A percentile compares a stretch with the other conserved stretches of the same genome.
Evolutionary conservation across 2,797 vertebrate species (phyloP).

Genomic region (Lacerta agilis): DNA sequence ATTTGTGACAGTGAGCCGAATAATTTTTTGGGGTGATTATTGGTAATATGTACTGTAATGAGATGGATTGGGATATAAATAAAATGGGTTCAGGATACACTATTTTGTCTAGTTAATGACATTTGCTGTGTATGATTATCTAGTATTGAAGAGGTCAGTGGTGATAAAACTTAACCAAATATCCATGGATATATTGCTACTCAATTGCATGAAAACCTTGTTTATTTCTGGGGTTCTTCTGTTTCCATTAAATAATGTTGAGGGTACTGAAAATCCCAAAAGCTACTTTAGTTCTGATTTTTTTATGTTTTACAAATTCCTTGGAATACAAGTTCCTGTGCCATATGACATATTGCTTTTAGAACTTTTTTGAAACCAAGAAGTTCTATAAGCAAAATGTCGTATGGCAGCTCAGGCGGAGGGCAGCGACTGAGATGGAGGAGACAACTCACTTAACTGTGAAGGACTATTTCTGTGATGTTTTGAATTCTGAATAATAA

Average conservation of each 20-base stretch:
- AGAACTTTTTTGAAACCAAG: neutral
- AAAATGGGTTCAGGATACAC: neutral
- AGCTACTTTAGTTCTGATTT: neutral
- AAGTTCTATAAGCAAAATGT: too few species aligned
- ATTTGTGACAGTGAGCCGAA: too few species aligned
- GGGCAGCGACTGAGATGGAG: neutral
- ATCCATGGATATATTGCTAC: neutral
- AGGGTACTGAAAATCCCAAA: neutral
- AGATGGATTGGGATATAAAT: neutral
- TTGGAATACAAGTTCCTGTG: neutral
- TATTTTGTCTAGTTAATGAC: neutral
- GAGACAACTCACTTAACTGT: neutral
- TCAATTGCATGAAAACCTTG: neutral
- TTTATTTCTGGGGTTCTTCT: neutral
- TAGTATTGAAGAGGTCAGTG: neutral
- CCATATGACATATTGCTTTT: neutral
- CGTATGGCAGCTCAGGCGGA: too few species aligned
- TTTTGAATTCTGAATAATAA: neutral
- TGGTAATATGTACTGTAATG: neutral
- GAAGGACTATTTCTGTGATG: neutral
- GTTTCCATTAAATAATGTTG: neutral
- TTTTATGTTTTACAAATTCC: neutral
- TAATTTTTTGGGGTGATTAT: neutral
- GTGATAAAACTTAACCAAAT: neutral
- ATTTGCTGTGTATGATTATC: neutral